Evolutionary conservation across 2,888 invertebrate species (phyloP).

Genomic region (Pocota personata): DNA sequence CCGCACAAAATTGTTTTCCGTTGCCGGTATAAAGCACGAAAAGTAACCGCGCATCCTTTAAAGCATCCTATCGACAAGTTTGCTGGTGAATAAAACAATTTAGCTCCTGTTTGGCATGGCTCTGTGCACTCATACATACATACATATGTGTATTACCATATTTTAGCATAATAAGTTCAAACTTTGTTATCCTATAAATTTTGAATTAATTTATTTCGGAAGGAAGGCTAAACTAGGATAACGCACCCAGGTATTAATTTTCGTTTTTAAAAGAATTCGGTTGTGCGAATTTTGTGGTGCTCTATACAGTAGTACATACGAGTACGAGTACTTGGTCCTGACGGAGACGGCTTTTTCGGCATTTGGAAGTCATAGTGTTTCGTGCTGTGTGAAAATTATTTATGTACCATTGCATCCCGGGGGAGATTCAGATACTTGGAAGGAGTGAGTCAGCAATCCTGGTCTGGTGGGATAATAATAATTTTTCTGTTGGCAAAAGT

Average conservation of each 20-base stretch:
- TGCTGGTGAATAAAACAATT: not conserved
- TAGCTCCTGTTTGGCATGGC: not conserved
- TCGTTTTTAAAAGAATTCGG: not conserved
- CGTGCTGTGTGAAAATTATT: not conserved
- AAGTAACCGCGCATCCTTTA: not conserved
- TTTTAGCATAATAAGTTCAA: slow-evolving; percentile 15
- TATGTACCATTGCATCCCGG: not conserved
- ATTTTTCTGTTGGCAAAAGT: not conserved
- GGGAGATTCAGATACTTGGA: not conserved
- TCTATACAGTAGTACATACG: not conserved
- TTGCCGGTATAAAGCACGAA: not conserved
- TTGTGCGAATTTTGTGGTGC: not conserved
- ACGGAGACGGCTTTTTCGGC: not conserved
- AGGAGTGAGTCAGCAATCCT: no score
- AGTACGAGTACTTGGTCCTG: no score
- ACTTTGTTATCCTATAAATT: slow-evolving; percentile 29
- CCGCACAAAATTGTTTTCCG: not conserved
- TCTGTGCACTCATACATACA: not conserved
- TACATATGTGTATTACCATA: not conserved
- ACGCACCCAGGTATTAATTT: slow-evolving; percentile 12
- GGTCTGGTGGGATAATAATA: not conserved
- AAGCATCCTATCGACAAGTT: not conserved
- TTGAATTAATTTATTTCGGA: slow-evolving; percentile 13
- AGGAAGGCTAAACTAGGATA: slow-evolving; percentile 13
- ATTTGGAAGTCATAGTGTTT: not conserved